These are phyloP conservation scores for Kryptopterus vitreolus DNA, from an alignment of 2,797 vertebrate genomes.

Conservation along the genomic window DNA sequence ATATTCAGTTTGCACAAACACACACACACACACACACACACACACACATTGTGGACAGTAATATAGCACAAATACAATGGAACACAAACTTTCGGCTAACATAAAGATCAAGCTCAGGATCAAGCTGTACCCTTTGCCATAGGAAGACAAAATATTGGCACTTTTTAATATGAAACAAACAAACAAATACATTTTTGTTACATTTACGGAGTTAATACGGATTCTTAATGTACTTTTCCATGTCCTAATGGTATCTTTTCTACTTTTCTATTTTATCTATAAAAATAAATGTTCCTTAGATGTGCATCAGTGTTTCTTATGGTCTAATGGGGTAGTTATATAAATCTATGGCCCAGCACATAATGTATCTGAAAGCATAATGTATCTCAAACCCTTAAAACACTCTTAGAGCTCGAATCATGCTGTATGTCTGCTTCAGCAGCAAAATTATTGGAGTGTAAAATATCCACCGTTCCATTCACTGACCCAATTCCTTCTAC, in stretches of 20 bases:
- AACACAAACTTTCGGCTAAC: too few relatives aligned
- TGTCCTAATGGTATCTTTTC: background rate
- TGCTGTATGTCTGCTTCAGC: background rate
- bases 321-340: background rate
- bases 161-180: too few relatives aligned
- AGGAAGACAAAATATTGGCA: too few relatives aligned
- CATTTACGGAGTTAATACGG: background rate
- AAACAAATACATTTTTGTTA: too few relatives aligned
- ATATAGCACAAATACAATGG: too few relatives aligned
- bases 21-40: background rate
- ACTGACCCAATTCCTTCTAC: constrained; percentile 35
- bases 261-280: too few relatives aligned
- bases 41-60: too few relatives aligned
- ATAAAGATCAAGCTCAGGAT: too few relatives aligned
- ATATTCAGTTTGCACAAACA: background rate
- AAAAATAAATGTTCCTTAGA: background rate
- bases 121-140: too few relatives aligned
- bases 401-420: background rate
- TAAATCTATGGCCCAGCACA: background rate
- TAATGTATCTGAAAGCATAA: too few relatives aligned
- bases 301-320: background rate
- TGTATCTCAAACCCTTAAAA: background rate
- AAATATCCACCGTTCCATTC: background rate
- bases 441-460: background rate
- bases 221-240: background rate